Evolutionary conservation across 2,797 vertebrate species (phyloP).

Genomic region (Crypturellus tataupa): DNA sequence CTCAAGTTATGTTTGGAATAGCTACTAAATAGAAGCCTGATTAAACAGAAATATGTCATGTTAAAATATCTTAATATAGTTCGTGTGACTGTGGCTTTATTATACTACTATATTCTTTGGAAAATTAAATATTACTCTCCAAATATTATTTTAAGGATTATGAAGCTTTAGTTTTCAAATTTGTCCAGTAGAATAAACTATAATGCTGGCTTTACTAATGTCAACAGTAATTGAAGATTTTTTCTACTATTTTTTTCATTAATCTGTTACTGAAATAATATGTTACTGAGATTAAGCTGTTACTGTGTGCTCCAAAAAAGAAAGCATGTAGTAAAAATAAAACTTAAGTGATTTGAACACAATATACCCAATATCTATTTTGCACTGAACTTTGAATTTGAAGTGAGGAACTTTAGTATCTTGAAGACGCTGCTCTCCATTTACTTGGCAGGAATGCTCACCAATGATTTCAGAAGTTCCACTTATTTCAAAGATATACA

Average conservation of each 20-base stretch:
- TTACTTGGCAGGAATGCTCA: background rate
- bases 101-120: constrained; percentile 38
- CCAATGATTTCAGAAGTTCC: background rate
- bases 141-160: constrained; percentile 75
- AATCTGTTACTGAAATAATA: background rate
- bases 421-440: background rate
- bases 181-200: constrained; percentile 53
- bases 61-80: constrained; percentile 54
- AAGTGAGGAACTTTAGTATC: background rate
- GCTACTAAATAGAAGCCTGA: constrained; percentile 19
- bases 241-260: constrained; percentile 66
- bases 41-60: constrained; percentile 30
- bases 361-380: background rate
- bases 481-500: background rate
- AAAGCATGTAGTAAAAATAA: background rate
- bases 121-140: constrained; percentile 59
- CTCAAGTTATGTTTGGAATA: background rate
- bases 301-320: background rate
- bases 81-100: constrained; percentile 40
- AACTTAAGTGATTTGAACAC: background rate
- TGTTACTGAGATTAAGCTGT: constrained; percentile 1
- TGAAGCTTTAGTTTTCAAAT: constrained; percentile 67
- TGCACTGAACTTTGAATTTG: background rate
- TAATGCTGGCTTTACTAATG: constrained; percentile 67
- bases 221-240: constrained; percentile 63